phyloP scores from a whole-genome alignment of 1,140 invertebrate species.

The Microplitis demolitor region DNA sequence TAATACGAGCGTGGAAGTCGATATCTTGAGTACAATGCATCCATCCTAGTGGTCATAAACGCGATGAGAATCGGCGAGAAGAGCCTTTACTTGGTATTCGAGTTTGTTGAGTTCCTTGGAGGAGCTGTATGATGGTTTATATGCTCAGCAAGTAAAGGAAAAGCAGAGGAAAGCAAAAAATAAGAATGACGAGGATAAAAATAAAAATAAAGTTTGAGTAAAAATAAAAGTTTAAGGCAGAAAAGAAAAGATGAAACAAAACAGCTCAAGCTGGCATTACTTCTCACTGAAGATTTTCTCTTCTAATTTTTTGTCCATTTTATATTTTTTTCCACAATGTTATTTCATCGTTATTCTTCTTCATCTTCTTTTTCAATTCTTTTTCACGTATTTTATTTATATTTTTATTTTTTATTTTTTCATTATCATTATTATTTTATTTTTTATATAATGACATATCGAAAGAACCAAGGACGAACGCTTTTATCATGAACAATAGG shows the following conservation, averaged over 20 bases:
- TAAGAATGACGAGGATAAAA: neutral
- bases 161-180: neutral
- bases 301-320: neutral
- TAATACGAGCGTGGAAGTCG: neutral
- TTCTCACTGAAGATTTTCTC: conserved; percentile 6
- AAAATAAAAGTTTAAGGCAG: neutral
- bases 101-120: neutral
- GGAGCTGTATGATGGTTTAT: too few species aligned
- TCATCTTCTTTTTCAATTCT: neutral
- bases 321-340: neutral
- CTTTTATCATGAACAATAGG: conserved; percentile 33
- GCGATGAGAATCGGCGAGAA: conserved; percentile 10
- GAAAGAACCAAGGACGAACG: conserved; percentile 26
- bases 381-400: neutral
- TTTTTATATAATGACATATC: conserved; percentile 27
- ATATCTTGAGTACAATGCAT: conserved; percentile 7
- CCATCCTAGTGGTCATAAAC: conserved; percentile 14
- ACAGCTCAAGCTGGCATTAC: neutral
- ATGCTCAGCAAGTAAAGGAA: neutral
- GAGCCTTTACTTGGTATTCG: neutral
- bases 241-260: conserved; percentile 4
- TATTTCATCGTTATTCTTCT: conserved; percentile 23
- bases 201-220: neutral
- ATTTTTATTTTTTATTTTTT: neutral
- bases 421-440: neutral